Base-by-base conservation (phyloP, 2,797 vertebrate genomes). In the Pseudotriccus pelzelni region DNA sequence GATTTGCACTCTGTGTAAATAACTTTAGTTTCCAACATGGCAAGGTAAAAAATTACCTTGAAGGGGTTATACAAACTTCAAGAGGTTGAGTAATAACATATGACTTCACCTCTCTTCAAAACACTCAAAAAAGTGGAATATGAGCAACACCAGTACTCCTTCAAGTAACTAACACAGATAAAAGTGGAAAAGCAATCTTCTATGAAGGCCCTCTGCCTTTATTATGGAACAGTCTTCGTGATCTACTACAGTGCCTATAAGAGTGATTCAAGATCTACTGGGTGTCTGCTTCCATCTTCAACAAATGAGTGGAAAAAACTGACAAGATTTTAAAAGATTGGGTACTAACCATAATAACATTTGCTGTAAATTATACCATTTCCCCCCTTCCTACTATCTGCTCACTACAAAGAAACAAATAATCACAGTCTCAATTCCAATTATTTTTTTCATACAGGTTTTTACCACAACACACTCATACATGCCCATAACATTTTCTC, bases 31-130 rank as follows among this genome's bases (percentile, higher is more conserved):
- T 91, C 80, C 47, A 91, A 78, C 80, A 95, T 24, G 37, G 89
- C 67, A 82, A 90, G 56, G 72, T 85, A 94, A 90, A 93, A 95
- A 92, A 87, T 89, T 69, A 91, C 82, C 84, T 78, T 86, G 69
- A 87, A 94, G 47, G 44, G 79, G 85, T 95, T 96, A 96, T 81
- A 95, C 72, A 93, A 89, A 96, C 82, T 95, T 91, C 59, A 81
- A 81, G 94, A 76, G 34, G 25, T 69, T 95, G 66, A 91, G 30
- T 83, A 92, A 91, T 59, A 91, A 84, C 84, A 83, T 32, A 93
- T 86, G 86, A 90, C 68, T 93, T 83, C n/a, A 86, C 24, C 56
- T 62, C 66, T 91, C 56, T 86, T 91, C 72, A 78, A 72, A 94
- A 97, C 50, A 90, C 74, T 79, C 37, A 66, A 77, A 53, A 50